phyloP scores from a whole-genome alignment of 2,888 invertebrate species.

The Meganola albula region DNA sequence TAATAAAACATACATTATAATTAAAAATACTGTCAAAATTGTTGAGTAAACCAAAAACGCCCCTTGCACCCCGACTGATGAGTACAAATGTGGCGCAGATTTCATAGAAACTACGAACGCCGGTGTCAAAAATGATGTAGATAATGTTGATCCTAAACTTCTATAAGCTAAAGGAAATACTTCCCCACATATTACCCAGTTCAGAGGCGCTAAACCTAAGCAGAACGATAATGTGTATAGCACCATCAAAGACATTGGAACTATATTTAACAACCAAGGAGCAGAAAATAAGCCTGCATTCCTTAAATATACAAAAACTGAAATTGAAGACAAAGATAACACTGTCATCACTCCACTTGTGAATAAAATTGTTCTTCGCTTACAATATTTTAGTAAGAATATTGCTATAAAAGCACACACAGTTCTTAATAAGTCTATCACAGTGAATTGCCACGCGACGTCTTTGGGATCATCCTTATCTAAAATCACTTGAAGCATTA shows the following conservation, averaged over 20 bases:
- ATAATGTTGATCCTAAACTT: conserved; percentile 65
- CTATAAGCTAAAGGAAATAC: conserved; percentile 68
- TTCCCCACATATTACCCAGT: conserved; percentile 72
- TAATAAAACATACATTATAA: conserved; percentile 52
- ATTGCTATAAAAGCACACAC: conserved; percentile 78
- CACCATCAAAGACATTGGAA: conserved; percentile 63
- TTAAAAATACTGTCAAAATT: conserved; percentile 50
- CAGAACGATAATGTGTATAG: conserved; percentile 63
- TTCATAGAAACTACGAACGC: conserved; percentile 69
- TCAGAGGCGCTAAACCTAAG: conserved; percentile 63
- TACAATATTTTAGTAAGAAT: conserved; percentile 60
- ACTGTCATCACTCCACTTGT: conserved; percentile 62
- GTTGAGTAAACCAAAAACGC: conserved; percentile 66
- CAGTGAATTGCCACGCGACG: conserved; percentile 77
- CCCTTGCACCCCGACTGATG: conserved; percentile 64
- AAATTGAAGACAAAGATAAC: conserved; percentile 51
- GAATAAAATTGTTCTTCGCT: conserved; percentile 59
- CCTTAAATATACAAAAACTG: conserved; percentile 59
- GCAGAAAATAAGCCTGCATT: conserved; percentile 46
- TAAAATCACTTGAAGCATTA: conserved; percentile 59
- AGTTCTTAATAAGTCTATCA: conserved; percentile 81
- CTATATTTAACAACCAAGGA: conserved; percentile 46
- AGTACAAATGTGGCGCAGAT: conserved; percentile 66
- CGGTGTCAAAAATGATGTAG: conserved; percentile 66
- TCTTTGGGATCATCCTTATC: conserved; percentile 51